Percentiles rank a stretch among this genome's conserved stretches.
Conservation (phyloP, 2,888 invertebrate species). For the Himalopsyche anomala region DNA sequence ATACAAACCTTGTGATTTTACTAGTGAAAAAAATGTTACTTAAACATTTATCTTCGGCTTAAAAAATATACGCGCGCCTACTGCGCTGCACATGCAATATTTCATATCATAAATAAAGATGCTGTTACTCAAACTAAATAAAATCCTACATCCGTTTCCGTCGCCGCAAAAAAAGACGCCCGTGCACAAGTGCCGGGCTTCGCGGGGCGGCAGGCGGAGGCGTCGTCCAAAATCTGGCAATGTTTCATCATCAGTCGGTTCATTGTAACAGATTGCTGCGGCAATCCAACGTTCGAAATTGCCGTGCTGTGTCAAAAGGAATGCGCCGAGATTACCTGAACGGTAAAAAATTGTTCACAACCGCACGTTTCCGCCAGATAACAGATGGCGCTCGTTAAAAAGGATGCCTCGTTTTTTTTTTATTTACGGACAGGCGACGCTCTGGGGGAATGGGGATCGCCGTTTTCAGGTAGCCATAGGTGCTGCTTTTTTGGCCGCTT, state of each 20-base stretch:
- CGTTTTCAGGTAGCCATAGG: conserved; percentile 44
- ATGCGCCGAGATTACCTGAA: conserved; percentile 62
- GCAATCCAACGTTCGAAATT: conserved; percentile 57
- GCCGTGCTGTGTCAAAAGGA: conserved; percentile 62
- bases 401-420: conserved; percentile 57
- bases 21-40: too few relatives aligned
- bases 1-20: too few relatives aligned
- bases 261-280: conserved; percentile 68
- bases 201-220: neutral
- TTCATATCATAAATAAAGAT: neutral
- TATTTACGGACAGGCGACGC: conserved; percentile 45
- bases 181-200: neutral
- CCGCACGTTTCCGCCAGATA: conserved; percentile 49
- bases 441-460: neutral
- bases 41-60: too few relatives aligned
- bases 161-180: conserved; percentile 11
- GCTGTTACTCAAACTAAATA: conserved; percentile 3
- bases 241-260: conserved; percentile 69
- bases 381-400: conserved; percentile 64
- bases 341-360: conserved; percentile 62
- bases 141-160: conserved; percentile 25
- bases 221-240: conserved; percentile 63
- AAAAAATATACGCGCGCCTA: neutral
- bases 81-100: neutral
- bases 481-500: conserved; percentile 1